Base-by-base conservation (phyloP, 2,113 vertebrate genomes). In the Ivindomyrus marchei region DNA sequence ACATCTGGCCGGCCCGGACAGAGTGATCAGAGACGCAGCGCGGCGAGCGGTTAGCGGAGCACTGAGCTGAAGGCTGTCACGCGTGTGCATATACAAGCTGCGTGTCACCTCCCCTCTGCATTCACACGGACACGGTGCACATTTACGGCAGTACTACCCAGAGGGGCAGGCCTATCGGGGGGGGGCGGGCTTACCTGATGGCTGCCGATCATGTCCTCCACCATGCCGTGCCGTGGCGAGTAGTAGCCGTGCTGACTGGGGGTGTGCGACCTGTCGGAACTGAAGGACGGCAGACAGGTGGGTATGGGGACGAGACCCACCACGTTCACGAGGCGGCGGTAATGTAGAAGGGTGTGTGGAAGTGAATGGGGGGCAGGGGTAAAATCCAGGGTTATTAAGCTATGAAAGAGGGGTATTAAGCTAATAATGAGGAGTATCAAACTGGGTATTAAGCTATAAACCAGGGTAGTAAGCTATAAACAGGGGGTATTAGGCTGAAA, bases 241-340 rank as follows among this genome's bases (percentile, higher is more conserved):
- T 98, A 98, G 91, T 97, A 98, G 89, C 95, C 94, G 66, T 98
- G 97, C 88, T 98, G 98, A 94, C 97, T 97, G 93, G 98, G 94
- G 0, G 97, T 97, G 95, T 98, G 98, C 56, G 98, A 98, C 95
- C 98, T 97, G 96, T 99, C 98, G 74, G 97, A 97, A 95, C 98
- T 98, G 97, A 96, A 97, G 95, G 95, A 97, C 74, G 95, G 96
- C 91, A 97, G 96, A 95, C 96, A 96, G 96, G 93, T 89, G 92
- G 94, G 95, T 96, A 94, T 94, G 95, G 93, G 91, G 80, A 27
- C 49, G 91, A 92, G 93, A 92, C 93, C 94, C 94, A 1, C 91
- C 94, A 96, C 88, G 93, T 96, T 97, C 96, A 95, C 17, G 19
- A 84, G 4, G 45, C 3, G 10, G n/a, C 19, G 42, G 11, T 45